Conservation (phyloP, 2,113 vertebrate species). For the Platysternon megacephalum region DNA sequence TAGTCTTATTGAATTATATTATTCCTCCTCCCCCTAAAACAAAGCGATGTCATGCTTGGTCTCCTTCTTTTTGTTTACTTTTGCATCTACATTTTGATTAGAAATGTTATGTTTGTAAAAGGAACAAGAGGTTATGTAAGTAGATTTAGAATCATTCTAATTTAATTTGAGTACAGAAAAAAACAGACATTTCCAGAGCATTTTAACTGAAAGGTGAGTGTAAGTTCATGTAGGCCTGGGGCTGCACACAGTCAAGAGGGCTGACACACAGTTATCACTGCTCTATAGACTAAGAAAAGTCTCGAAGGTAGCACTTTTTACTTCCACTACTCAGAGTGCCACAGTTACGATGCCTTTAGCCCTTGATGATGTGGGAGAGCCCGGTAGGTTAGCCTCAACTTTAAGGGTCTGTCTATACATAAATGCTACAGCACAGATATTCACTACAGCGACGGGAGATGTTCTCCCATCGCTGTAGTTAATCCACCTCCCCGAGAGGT, state of each 20-base stretch:
- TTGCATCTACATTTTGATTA: constrained; percentile 65
- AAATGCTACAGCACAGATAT: neutral
- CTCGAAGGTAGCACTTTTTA: neutral
- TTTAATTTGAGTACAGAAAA: constrained; percentile 61
- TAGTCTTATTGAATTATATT: constrained; percentile 74
- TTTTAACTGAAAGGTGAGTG: constrained; percentile 51
- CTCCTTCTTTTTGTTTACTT: constrained; percentile 43
- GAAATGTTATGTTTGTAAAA: constrained; percentile 60
- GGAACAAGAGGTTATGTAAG: neutral
- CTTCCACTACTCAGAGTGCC: neutral
- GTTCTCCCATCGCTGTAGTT: too few species aligned
- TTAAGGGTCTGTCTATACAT: neutral
- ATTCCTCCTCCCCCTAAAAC: constrained; percentile 34
- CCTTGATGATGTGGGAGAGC: neutral
- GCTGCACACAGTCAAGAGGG: neutral
- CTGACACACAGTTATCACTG: neutral
- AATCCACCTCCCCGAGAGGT: too few species aligned
- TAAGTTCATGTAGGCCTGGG: constrained; percentile 46
- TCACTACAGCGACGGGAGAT: too few species aligned
- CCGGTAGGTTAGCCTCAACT: neutral
- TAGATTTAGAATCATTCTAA: constrained; percentile 61
- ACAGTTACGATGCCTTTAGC: neutral
- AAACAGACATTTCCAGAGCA: constrained; percentile 33
- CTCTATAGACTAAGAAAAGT: neutral
- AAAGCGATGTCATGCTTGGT: constrained; percentile 50